Conservation (phyloP, 1,140 invertebrate species). For the Temnothorax nylanderi region DNA sequence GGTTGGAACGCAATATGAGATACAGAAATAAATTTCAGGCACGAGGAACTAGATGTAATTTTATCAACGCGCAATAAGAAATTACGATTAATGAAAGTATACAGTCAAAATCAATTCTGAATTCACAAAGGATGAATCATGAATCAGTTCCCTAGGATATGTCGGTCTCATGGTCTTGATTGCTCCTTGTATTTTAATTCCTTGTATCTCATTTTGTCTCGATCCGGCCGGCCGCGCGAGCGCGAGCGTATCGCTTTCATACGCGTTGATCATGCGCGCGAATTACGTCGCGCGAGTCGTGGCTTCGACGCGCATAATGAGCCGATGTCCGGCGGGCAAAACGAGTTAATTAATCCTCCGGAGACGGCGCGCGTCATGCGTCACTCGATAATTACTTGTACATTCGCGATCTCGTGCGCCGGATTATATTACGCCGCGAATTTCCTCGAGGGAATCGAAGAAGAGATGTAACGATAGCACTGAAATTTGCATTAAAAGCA, state of each 20-base stretch:
- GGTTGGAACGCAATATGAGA: neutral
- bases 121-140: neutral
- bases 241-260: constrained; percentile 14
- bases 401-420: constrained; percentile 46
- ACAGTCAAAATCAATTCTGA: neutral
- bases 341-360: constrained; percentile 78
- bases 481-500: neutral
- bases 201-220: neutral
- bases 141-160: neutral
- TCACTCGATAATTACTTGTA: constrained; percentile 74
- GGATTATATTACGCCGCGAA: constrained; percentile 30
- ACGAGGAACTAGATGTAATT: neutral
- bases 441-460: constrained; percentile 18
- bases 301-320: constrained; percentile 70
- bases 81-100: neutral
- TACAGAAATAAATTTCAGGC: neutral
- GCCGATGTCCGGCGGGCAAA: constrained; percentile 73
- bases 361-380: constrained; percentile 70
- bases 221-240: neutral
- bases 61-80: neutral
- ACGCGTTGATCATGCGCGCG: constrained; percentile 21
- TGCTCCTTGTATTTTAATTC: constrained; percentile 11
- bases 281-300: constrained; percentile 29
- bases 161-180: neutral
- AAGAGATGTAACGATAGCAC: neutral